A percentile compares a stretch with the other conserved stretches of the same genome.
Conservation (phyloP, 2,888 invertebrate species). For the Arctia plantaginis region DNA sequence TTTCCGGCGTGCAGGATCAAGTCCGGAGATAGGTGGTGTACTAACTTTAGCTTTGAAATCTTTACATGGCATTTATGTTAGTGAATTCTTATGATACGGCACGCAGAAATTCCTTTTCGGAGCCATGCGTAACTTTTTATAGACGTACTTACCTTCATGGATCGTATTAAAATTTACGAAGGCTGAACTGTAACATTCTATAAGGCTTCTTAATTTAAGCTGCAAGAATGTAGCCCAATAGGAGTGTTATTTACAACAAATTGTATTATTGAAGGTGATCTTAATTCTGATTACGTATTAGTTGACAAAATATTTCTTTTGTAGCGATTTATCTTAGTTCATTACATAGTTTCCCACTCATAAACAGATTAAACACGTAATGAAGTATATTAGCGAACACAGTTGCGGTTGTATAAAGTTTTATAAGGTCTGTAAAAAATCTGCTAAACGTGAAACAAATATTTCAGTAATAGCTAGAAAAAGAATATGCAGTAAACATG, state of each 20-base stretch:
- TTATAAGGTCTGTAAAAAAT: too few species aligned
- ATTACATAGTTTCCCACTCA: not conserved
- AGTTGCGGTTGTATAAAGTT: too few species aligned
- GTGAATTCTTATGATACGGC: conserved; percentile 30
- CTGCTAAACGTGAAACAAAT: too few species aligned
- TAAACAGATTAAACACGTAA: not conserved
- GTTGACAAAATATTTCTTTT: not conserved
- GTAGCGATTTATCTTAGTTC: not conserved
- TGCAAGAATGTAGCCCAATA: conserved; percentile 7
- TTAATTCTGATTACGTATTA: not conserved
- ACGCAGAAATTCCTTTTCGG: conserved; percentile 28
- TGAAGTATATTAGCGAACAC: too few species aligned
- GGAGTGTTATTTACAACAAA: conserved; percentile 16
- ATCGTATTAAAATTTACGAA: conserved; percentile 51
- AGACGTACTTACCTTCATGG: conserved; percentile 47
- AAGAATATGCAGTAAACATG: too few species aligned
- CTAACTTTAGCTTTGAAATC: conserved; percentile 45
- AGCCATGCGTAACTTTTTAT: conserved; percentile 50
- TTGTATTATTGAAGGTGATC: conserved; percentile 4
- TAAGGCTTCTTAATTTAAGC: conserved; percentile 25
- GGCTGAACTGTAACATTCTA: conserved; percentile 39
- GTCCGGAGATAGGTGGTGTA: conserved; percentile 53
- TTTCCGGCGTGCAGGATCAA: conserved; percentile 55
- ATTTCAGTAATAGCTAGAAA: too few species aligned
- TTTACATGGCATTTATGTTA: conserved; percentile 32